These are phyloP conservation scores for Galerucella pusilla DNA, from an alignment of 2,888 invertebrate genomes.

Conservation along the genomic window DNA sequence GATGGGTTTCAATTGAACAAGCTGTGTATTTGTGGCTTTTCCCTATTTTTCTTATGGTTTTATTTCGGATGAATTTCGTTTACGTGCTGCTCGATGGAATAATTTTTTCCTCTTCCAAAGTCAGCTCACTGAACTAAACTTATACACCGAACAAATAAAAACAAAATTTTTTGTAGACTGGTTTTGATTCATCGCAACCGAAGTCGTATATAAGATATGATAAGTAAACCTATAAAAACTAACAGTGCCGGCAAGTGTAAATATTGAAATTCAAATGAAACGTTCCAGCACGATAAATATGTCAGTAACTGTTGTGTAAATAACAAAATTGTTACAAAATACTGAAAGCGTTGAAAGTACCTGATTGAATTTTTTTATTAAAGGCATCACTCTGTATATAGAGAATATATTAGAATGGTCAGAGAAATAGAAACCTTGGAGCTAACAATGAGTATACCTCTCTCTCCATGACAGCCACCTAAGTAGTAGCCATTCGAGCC, in stretches of 20 bases:
- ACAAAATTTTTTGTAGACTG: neutral
- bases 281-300: conserved; percentile 30
- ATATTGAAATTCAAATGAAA: conserved; percentile 29
- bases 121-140: neutral
- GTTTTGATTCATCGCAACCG: neutral
- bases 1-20: too few species aligned
- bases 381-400: too few species aligned
- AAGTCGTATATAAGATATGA: neutral
- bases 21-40: too few species aligned
- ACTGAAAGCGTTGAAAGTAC: neutral
- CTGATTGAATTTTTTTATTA: neutral
- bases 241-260: conserved; percentile 30
- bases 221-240: conserved; percentile 27
- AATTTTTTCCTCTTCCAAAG: neutral
- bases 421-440: too few species aligned
- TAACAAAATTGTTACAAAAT: conserved; percentile 12
- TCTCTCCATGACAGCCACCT: too few species aligned
- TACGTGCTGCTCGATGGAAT: neutral
- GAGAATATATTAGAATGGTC: neutral
- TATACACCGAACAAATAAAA: neutral
- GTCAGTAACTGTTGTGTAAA: conserved; percentile 32
- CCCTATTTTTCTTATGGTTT: too few species aligned
- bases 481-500: too few species aligned
- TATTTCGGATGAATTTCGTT: neutral
- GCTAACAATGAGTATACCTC: too few species aligned